Evolutionary conservation across 2,888 invertebrate species (phyloP).

Genomic region (Andrena praecox): DNA sequence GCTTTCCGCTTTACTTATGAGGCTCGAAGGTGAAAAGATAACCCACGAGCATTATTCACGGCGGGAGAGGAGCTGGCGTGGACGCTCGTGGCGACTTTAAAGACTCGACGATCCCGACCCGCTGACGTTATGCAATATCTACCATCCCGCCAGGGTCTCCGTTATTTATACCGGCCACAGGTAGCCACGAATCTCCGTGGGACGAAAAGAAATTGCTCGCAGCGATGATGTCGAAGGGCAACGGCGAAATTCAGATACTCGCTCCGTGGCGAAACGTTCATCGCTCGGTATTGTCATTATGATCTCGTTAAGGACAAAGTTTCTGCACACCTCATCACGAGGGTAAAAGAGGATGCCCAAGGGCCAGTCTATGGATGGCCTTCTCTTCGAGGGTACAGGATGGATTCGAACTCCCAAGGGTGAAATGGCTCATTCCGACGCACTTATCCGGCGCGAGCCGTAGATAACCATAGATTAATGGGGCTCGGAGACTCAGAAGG

Average conservation of each 20-base stretch:
- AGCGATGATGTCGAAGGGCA: neutral
- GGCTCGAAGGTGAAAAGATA: constrained; percentile 82
- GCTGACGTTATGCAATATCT: constrained; percentile 44
- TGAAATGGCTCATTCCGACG: constrained; percentile 85
- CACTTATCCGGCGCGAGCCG: constrained; percentile 84
- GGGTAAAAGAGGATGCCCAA: constrained; percentile 77
- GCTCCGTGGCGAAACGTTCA: constrained; percentile 7
- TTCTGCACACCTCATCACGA: constrained; percentile 80
- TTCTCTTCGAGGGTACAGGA: constrained; percentile 74
- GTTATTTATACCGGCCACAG: neutral
- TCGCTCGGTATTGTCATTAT: constrained; percentile 65
- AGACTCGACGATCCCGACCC: constrained; percentile 43
- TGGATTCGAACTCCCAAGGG: constrained; percentile 83
- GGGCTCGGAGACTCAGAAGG: constrained; percentile 77
- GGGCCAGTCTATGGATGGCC: constrained; percentile 76
- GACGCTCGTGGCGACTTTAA: constrained; percentile 23
- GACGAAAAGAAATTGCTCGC: neutral
- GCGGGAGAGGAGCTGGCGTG: constrained; percentile 41
- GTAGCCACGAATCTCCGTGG: neutral
- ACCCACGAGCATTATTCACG: constrained; percentile 82
- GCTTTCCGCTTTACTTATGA: constrained; percentile 80
- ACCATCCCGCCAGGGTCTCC: neutral
- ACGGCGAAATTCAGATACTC: neutral
- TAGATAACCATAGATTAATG: constrained; percentile 85
- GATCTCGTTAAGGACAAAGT: constrained; percentile 76